These are phyloP conservation scores for Cichlasoma orientale DNA, from an alignment of 2,797 vertebrate genomes.

Conservation along the genomic window DNA sequence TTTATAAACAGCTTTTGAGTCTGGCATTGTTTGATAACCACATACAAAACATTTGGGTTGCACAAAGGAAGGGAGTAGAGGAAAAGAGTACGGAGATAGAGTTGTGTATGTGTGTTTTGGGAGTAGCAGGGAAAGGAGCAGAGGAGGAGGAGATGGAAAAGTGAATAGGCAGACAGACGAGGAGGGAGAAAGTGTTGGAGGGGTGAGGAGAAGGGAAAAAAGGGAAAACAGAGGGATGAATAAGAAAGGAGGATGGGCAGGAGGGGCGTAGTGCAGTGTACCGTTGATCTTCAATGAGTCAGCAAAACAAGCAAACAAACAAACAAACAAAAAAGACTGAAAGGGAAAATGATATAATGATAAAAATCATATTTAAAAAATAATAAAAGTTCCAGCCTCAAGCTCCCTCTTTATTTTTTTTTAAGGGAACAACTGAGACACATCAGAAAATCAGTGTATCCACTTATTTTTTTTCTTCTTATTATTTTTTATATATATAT, in stretches of 20 bases:
- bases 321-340: constrained; percentile 1
- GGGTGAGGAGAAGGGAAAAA: neutral
- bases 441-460: constrained; percentile 42
- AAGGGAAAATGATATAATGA: constrained; percentile 45
- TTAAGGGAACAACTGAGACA: constrained; percentile 50
- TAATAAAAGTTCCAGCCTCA: constrained; percentile 54
- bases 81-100: constrained; percentile 39
- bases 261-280: constrained; percentile 53
- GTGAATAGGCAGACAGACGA: constrained; percentile 22
- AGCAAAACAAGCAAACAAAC: constrained; percentile 53
- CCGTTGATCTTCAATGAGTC: constrained; percentile 69
- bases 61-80: constrained; percentile 61
- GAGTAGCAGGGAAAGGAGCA: constrained; percentile 5
- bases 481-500: constrained; percentile 3
- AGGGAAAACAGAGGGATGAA: neutral
- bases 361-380: constrained; percentile 55
- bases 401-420: constrained; percentile 50
- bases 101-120: neutral
- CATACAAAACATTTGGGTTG: constrained; percentile 76
- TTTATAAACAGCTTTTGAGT: constrained; percentile 83
- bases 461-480: neutral
- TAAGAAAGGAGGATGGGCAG: constrained; percentile 4
- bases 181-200: neutral
- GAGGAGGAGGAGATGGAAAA: neutral
- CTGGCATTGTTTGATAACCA: constrained; percentile 80